phyloP scores from a whole-genome alignment of 2,113 vertebrate species.

The Aix galericulata region DNA sequence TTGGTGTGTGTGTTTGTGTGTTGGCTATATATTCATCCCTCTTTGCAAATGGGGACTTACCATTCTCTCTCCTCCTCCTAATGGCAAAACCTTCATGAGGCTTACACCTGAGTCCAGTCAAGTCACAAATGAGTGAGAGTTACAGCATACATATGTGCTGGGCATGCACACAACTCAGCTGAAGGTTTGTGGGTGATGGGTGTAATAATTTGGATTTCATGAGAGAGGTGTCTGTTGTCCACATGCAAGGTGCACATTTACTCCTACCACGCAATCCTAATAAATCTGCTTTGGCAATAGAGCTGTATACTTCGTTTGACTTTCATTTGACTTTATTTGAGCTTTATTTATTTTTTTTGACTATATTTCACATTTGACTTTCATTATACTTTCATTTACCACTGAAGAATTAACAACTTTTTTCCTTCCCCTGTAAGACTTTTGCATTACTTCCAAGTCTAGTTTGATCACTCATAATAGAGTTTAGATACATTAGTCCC shows the following conservation, averaged over 20 bases:
- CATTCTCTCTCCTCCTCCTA: neutral
- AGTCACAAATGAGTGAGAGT: neutral
- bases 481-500: neutral
- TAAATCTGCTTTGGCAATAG: neutral
- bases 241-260: neutral
- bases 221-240: neutral
- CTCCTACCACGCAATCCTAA: neutral
- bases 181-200: neutral
- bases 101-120: neutral
- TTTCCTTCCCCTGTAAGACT: neutral
- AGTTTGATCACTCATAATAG: neutral
- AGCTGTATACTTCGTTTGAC: neutral
- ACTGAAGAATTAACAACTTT: neutral
- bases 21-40: neutral
- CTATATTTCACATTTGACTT: too few species aligned
- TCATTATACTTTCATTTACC: neutral
- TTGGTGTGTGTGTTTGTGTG: neutral
- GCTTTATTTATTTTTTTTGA: too few species aligned
- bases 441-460: neutral
- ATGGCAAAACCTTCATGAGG: neutral
- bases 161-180: neutral
- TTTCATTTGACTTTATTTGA: neutral
- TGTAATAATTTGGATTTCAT: neutral
- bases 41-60: neutral
- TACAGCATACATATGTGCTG: neutral